A percentile compares a stretch with the other conserved stretches of the same genome.
These are phyloP conservation scores for Chunga burmeisteri DNA, from an alignment of 2,113 vertebrate genomes.

Conservation along the genomic window DNA sequence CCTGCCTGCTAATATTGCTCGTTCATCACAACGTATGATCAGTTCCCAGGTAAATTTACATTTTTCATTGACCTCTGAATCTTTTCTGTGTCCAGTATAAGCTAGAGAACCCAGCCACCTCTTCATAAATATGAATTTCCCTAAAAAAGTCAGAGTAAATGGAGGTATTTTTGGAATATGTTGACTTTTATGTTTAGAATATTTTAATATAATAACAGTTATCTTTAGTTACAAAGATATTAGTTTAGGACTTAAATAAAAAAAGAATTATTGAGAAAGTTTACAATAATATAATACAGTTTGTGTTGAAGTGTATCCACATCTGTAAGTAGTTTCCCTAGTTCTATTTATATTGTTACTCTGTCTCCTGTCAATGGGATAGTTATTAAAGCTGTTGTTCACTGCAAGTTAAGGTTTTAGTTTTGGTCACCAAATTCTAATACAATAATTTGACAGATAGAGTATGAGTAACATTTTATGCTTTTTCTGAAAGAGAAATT, in stretches of 20 bases:
- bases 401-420: background rate
- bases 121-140: background rate
- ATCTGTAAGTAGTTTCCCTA: background rate
- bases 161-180: background rate
- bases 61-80: background rate
- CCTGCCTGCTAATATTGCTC: slow-evolving; percentile 93
- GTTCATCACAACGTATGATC: slow-evolving; percentile 91
- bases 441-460: background rate
- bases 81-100: background rate
- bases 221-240: background rate
- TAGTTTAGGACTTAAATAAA: background rate
- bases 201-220: background rate
- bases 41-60: slow-evolving; percentile 85
- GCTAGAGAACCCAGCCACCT: background rate
- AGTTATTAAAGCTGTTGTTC: background rate
- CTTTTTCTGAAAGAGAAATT: background rate
- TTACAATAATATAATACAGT: background rate
- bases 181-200: background rate
- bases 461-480: background rate
- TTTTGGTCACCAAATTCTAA: background rate
- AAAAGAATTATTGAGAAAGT: background rate
- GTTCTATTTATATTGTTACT: background rate
- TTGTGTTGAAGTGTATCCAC: background rate
- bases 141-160: background rate
- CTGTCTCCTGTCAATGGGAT: background rate